Evolutionary conservation across 1,140 invertebrate species (phyloP), one percentile per base, ranked within the genome.

Genomic region (Plodia interpunctella): DNA sequence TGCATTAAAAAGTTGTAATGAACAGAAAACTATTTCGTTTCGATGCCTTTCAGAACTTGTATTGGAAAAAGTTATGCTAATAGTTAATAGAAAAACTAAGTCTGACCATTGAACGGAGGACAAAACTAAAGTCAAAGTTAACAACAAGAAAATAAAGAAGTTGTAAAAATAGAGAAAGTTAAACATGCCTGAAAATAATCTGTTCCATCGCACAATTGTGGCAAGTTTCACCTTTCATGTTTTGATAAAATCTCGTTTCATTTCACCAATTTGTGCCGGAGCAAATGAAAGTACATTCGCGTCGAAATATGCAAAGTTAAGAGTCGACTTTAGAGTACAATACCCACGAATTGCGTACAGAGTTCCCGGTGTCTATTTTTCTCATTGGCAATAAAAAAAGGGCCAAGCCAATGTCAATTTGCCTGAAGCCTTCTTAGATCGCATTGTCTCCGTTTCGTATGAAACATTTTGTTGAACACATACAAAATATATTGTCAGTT

Each of bases 381-480:
- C 65, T 60, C 63, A 67, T 63, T 55, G 63, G 60, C 68, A 60
- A 67, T 71, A 71, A 74, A 71, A 76, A 53, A 78, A 66, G 68
- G 63, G 66, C 63, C 49, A 66, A 58, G 49, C 59, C 63, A 73
- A 73, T 55, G 67, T 71, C 74, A 74, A 71, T 80, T 68, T 68
- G 44, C 57, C 63, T 28, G 57, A 57, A 63, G 61, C 63, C 63
- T 57, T 70, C 62, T 13, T 60, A n/a, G 66, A 74, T 77, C 62
- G 65, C 73, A 77, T 76, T 70, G 74, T 70, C 63, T 62, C 50
- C 56, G 49, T 49, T 35, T 18, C 51, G 28, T 52, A 5, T 17
- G 2, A 44, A 44, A 5, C 13, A 44, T n/a, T 15, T 44, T 17
- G 15, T 44, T 15, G 15, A 44, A 44, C 35, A 19, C 56, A 54